Base-by-base conservation (phyloP, 1,140 invertebrate species). In the Aricia agestis region DNA sequence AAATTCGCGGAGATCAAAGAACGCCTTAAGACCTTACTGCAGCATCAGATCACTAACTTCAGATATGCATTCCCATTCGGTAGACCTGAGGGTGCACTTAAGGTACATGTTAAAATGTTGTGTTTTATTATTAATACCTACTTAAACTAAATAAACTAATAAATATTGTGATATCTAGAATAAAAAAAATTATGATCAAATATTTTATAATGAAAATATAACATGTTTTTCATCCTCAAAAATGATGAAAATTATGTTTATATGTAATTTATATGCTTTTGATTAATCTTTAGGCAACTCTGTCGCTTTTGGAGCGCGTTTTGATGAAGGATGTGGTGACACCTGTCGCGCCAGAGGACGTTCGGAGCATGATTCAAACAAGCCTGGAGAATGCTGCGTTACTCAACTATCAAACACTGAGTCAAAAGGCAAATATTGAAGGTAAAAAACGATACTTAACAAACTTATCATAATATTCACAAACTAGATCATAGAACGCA, bases 41-140 rank as follows among this genome's bases (percentile, higher is more conserved):
- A 99, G 92, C 96, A 98, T 91, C 99, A 99, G 94, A 99, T 99
- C 72, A 99, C 99, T 4, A 99, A 99, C 94, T 99, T 99, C 92
- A 96, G 98, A 92, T 99, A 97, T 86, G 98, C 98, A 88, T 99
- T 99, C 93, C 99, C 99, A 65, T 99, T 99, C 92, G 99, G 99
- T 66, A 93, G 99, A 79, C 99, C 99, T 18, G 99, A 99, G 92
- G 98, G 98, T 57, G 96, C 98, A 32, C 91, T 99, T 69, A 99
- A 99, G 85, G 92, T 92, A 45, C 68, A 36, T 66, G 13, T 52
- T 5, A 4, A 36, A 36, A 36, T 36, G 0, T 36, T 36, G 36
- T 5, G 5, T 36, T 36, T 7, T 36, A 36, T 7, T 36, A 9
- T 36, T 36, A 7, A 36, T 36, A 36, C 32, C 32, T 32, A 32